Evolutionary conservation across 1,140 invertebrate genomes (phyloP).

Genomic region (Trialeurodes vaporariorum): DNA sequence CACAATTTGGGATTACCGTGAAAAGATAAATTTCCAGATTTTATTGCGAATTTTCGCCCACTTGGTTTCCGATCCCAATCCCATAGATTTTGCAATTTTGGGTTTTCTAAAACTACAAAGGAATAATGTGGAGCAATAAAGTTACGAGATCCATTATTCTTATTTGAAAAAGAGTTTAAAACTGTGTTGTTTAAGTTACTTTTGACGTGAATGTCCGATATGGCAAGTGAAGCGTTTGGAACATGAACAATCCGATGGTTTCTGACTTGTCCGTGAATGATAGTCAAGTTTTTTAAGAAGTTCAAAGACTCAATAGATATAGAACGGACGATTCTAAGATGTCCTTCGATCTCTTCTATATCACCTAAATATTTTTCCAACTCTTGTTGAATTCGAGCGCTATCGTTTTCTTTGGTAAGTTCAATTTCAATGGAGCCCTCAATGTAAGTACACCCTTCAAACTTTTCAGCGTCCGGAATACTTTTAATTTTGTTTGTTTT

Average conservation of each 20-base stretch:
- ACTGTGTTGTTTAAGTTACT: not conserved
- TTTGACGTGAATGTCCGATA: too few species aligned
- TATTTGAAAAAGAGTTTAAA: not conserved
- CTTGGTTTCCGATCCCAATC: conserved; percentile 42
- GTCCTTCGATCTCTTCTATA: conserved; percentile 65
- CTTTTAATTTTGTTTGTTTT: not conserved
- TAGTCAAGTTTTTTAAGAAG: conserved; percentile 66
- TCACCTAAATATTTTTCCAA: conserved; percentile 59
- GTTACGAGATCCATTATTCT: too few species aligned
- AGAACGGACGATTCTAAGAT: conserved; percentile 66
- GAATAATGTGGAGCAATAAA: conserved; percentile 30
- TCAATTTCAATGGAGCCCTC: conserved; percentile 67
- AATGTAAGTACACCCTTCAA: conserved; percentile 74
- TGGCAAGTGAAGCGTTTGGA: too few species aligned
- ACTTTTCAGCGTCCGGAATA: conserved; percentile 44
- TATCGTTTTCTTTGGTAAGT: conserved; percentile 41
- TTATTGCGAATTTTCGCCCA: conserved; percentile 38
- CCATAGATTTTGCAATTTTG: conserved; percentile 85
- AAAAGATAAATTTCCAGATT: conserved; percentile 64
- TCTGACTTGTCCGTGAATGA: conserved; percentile 48
- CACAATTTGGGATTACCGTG: conserved; percentile 94
- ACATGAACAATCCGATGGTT: too few species aligned
- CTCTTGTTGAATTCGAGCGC: conserved; percentile 40
- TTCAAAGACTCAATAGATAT: conserved; percentile 67
- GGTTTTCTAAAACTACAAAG: conserved; percentile 72